Evolutionary conservation across 2,888 invertebrate species (phyloP), one percentile per base, ranked within the genome.

Genomic region (Parnassius orleans): DNA sequence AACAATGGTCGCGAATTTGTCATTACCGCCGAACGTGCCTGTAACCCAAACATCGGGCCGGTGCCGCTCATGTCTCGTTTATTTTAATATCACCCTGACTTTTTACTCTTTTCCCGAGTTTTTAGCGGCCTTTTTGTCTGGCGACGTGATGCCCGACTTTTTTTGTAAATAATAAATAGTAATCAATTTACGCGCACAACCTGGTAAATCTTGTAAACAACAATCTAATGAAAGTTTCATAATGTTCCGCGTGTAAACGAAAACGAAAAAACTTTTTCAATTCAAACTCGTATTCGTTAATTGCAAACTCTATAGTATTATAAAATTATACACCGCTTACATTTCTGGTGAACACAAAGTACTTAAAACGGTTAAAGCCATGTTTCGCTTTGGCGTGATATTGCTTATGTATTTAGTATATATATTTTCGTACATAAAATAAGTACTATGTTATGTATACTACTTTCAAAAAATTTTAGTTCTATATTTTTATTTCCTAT

Each of bases 1-100:
- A 83, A 85, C 87, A 90, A 88, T 83, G 81, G 83, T 77, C 76
- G 81, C 82, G 80, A 84, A 86, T 86, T 87, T 86, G 86, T 87
- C 84, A 88, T 88, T 87, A 87, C 80, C 71, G 73, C 65, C 66
- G 79, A 79, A 90, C 90, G 90, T 90, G 90, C 87, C 87, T 81
- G 75, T 74, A 81, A 73, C 78, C 81, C 81, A 84, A 84, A 83
- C 85, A 84, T 70, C 73, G 74, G 69, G 72, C 74, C 68, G 67
- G 70, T 57, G 74, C 73, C 77, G 78, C 78, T 78, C 78, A 76
- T 84, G 78, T 83, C 80, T 79, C 78, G 80, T 79, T 83, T 79
- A 83, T 84, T 82, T 83, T 84, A 86, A 86, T 85, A 83, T 87
- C 79, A 84, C 82, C 79, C 81, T 72, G 77, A 78, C 82, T 87